These are phyloP conservation scores for Melieria omissa DNA, from an alignment of 2,888 invertebrate species.

Conservation along the genomic window DNA sequence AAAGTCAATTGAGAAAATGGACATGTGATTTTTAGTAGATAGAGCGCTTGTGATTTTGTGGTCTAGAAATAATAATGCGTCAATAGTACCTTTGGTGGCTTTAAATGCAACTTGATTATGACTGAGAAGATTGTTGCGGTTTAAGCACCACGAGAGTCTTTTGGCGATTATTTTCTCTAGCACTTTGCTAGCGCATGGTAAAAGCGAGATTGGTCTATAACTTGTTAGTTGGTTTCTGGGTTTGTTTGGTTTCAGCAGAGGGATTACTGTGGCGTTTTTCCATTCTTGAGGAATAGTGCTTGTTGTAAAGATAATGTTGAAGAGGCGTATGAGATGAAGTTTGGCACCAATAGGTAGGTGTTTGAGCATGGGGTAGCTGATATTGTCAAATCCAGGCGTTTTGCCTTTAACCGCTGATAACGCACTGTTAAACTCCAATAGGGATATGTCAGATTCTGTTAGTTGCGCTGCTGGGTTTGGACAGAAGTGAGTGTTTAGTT, in stretches of 20 bases:
- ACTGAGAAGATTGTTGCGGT: no score
- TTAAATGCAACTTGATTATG: no score
- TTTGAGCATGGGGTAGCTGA: constrained; percentile 11
- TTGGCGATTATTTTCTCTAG: no score
- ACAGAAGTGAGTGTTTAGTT: not conserved
- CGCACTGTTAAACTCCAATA: constrained; percentile 8
- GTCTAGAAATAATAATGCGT: no score
- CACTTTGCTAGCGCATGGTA: no score
- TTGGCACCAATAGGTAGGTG: not conserved
- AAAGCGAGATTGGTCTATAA: constrained; percentile 3
- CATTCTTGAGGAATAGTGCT: constrained; percentile 12
- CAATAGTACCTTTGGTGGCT: no score
- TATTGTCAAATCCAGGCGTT: constrained; percentile 1
- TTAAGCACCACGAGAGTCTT: no score
- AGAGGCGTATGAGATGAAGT: not conserved
- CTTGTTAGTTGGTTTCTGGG: not conserved
- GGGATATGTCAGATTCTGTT: constrained; percentile 9
- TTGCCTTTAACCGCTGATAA: not conserved
- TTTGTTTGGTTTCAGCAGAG: constrained; percentile 8
- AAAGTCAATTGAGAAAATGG: no score
- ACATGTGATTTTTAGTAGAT: no score
- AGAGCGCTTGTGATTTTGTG: no score
- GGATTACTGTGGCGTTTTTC: constrained; percentile 8
- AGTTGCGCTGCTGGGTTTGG: not conserved
- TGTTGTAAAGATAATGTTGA: not conserved